Percentiles rank a stretch among this genome's conserved stretches.
Evolutionary conservation across 2,797 vertebrate species (phyloP).

Genomic region (Furcifer pardalis): DNA sequence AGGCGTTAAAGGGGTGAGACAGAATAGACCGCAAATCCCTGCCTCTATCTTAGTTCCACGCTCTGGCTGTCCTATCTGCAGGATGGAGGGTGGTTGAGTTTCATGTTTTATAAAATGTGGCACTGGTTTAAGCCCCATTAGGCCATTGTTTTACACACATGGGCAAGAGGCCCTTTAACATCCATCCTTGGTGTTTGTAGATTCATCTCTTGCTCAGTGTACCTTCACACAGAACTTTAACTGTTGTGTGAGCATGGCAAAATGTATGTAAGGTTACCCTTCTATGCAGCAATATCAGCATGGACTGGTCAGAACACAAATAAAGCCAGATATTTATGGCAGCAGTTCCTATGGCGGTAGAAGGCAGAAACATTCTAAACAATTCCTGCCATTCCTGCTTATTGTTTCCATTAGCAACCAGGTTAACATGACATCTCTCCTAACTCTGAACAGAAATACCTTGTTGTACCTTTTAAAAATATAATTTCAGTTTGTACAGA

Average conservation of each 20-base stretch:
- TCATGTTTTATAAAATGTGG: too few relatives aligned
- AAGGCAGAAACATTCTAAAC: constrained; percentile 17
- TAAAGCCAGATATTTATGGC: constrained; percentile 18
- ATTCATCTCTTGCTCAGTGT: not conserved
- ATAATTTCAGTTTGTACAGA: not conserved
- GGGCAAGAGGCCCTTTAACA: too few relatives aligned
- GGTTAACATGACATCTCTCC: constrained; percentile 31
- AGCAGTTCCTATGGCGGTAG: constrained; percentile 17
- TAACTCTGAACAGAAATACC: not conserved
- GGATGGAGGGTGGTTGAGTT: too few relatives aligned
- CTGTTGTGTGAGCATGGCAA: not conserved
- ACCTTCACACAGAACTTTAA: not conserved
- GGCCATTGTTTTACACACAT: too few relatives aligned
- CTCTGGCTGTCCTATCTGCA: too few relatives aligned
- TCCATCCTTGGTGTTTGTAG: too few relatives aligned
- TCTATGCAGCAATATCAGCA: not conserved
- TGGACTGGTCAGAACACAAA: not conserved
- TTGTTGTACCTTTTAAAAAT: not conserved
- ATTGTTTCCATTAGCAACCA: constrained; percentile 24
- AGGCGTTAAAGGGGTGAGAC: not conserved
- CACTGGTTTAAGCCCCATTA: too few relatives aligned
- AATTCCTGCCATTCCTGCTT: constrained; percentile 13
- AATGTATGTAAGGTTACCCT: not conserved
- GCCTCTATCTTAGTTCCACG: too few relatives aligned
- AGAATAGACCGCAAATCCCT: not conserved